phyloP scores from a whole-genome alignment of 2,113 vertebrate genomes.

The Miniopterus natalensis region DNA sequence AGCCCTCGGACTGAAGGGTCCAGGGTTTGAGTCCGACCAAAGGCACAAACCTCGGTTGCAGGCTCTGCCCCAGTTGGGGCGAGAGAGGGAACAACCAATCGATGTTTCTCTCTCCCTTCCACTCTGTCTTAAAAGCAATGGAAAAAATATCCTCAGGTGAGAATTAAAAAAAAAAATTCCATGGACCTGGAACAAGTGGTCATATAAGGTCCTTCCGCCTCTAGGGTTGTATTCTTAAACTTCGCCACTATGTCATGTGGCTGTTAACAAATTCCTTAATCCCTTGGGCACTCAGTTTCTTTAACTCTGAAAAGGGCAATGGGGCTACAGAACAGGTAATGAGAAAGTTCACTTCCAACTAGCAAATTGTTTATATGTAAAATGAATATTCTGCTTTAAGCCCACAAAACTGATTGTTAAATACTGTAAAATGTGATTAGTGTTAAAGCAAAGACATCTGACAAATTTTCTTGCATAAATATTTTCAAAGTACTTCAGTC shows the following conservation, averaged over 20 bases:
- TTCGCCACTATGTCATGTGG: background rate
- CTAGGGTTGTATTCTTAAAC: background rate
- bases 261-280: background rate
- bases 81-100: no score
- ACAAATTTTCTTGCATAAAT: background rate
- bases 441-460: background rate
- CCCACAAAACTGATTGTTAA: background rate
- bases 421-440: background rate
- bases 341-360: background rate
- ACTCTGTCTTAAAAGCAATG: no score
- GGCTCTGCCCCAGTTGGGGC: no score
- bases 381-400: constrained; percentile 1
- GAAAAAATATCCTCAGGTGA: no score
- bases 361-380: background rate
- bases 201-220: background rate
- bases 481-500: background rate
- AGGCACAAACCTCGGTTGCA: no score
- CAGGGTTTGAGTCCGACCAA: no score
- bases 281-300: background rate
- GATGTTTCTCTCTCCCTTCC: no score
- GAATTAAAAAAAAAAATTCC: background rate
- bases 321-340: background rate
- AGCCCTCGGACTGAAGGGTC: no score
- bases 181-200: background rate
- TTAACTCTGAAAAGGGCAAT: background rate